Percentiles rank a stretch among this genome's conserved stretches.
These are phyloP conservation scores for Meiosimyza platycephala DNA, from an alignment of 2,888 invertebrate species.

Conservation along the genomic window DNA sequence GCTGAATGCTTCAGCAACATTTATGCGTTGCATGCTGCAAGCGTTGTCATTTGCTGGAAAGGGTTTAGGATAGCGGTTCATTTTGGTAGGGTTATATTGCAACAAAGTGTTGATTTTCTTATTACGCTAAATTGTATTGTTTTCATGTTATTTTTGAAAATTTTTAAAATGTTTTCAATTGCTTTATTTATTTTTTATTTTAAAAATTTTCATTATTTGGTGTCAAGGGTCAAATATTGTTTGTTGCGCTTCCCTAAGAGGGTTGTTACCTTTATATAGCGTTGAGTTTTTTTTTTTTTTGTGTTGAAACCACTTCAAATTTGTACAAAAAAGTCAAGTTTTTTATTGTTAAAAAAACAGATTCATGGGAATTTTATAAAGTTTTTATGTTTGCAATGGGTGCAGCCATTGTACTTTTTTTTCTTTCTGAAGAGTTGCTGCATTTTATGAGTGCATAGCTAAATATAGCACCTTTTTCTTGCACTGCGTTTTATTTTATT, in stretches of 20 bases:
- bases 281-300: background rate
- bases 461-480: background rate
- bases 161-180: slow-evolving; percentile 1
- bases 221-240: background rate
- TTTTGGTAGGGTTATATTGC: slow-evolving; percentile 1
- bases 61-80: slow-evolving; percentile 5
- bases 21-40: too few species aligned
- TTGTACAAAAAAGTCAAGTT: slow-evolving; percentile 14
- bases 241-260: background rate
- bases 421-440: background rate
- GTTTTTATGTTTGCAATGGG: slow-evolving; percentile 1
- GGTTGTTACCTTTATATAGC: background rate
- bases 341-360: slow-evolving; percentile 7
- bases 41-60: background rate
- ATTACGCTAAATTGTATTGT: slow-evolving; percentile 35
- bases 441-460: slow-evolving; percentile 30
- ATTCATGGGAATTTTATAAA: slow-evolving; percentile 25
- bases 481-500: slow-evolving; percentile 1
- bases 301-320: slow-evolving; percentile 21
- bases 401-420: slow-evolving; percentile 20
- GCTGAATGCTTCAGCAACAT: slow-evolving; percentile 51
- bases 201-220: background rate
- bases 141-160: slow-evolving; percentile 14
- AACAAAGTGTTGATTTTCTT: slow-evolving; percentile 36
- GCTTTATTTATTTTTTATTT: background rate